Evolutionary conservation across 1,140 invertebrate genomes (phyloP), one percentile per base, ranked within the genome.

Genomic region (Bilobella aurantiaca): DNA sequence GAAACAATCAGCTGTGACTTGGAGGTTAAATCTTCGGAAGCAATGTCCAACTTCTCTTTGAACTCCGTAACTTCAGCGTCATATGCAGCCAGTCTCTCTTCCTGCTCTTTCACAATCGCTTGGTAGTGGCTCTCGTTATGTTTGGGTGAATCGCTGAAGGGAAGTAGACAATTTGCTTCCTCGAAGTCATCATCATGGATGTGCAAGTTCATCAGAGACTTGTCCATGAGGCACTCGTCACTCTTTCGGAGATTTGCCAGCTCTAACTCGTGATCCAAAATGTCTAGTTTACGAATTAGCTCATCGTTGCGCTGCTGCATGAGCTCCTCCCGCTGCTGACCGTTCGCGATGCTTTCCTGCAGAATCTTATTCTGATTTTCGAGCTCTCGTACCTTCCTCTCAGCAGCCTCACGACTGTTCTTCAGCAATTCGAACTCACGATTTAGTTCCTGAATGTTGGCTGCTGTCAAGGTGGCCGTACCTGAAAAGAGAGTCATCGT

Each of bases 401-500:
- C 8, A 8, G 25, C 5, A 29, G 14, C 25, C 8, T 59, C 58
- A 12, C 31, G 5, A 8, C 8, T 5, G 18, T 12, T 23, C 28
- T 59, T 59, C 8, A 59, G 28, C 5, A 18, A 5, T 30, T 8
- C 18, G 28, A 59, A 59, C 25, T 59, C 58, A 8, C 49, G 49
- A 23, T 12, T 5, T 5, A 53, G 49, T 59, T 29, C 28, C 53
- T 23, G n/a, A 5, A 57, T 57, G 5, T 57, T 23, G 3, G 28
- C 31, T 57, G 53, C 27, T 21, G 53, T 28, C n/a, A n/a, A n/a
- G 23, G 27, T 28, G 23, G 53, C 8, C 8, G 23, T n/a, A 23
- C 53, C 37, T 8, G 53, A 57, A 57, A 57, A 57, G 27, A 23
- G 27, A 57, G 23, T 57, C 27, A n/a, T 57, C n/a, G n/a, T n/a